Conservation (phyloP, 2,888 invertebrate genomes). For the Nemotelus nigrinus region DNA sequence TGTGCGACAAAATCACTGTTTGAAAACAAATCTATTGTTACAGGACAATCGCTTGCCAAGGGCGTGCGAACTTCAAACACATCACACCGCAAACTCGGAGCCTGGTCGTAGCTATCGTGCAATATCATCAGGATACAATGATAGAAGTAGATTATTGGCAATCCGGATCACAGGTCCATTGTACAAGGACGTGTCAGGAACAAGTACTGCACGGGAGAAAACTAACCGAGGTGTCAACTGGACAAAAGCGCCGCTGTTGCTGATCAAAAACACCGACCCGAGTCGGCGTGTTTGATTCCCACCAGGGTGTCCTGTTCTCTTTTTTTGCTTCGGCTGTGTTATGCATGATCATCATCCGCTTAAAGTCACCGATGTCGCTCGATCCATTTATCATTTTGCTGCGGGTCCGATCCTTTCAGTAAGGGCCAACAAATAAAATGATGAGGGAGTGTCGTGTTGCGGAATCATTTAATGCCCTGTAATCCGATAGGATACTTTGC, state of each 20-base stretch:
- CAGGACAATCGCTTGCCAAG: slow-evolving; percentile 20
- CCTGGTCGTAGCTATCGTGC: background rate
- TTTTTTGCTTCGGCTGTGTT: background rate
- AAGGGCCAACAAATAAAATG: slow-evolving; percentile 48
- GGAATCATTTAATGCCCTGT: slow-evolving; percentile 43
- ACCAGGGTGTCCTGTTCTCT: slow-evolving; percentile 60
- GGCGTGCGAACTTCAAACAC: slow-evolving; percentile 42
- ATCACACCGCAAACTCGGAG: background rate
- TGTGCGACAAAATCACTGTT: slow-evolving; percentile 44
- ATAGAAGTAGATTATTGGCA: slow-evolving; percentile 8
- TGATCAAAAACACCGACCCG: slow-evolving; percentile 62
- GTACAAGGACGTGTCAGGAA: slow-evolving; percentile 41
- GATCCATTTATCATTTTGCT: slow-evolving; percentile 42
- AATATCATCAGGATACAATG: background rate
- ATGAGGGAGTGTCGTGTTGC: slow-evolving; percentile 45
- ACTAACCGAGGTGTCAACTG: slow-evolving; percentile 63
- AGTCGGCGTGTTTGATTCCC: slow-evolving; percentile 63
- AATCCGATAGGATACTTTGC: slow-evolving; percentile 47
- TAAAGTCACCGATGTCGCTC: slow-evolving; percentile 41
- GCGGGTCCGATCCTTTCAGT: slow-evolving; percentile 28
- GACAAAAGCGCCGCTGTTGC: slow-evolving; percentile 62
- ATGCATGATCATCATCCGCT: slow-evolving; percentile 43
- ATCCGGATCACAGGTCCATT: slow-evolving; percentile 15
- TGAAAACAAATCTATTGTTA: slow-evolving; percentile 48
- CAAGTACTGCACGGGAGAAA: slow-evolving; percentile 33